Percentiles rank a stretch among this genome's conserved stretches.
Evolutionary conservation across 2,888 invertebrate genomes (phyloP).

Genomic region (Caenorhabditis sp.): DNA sequence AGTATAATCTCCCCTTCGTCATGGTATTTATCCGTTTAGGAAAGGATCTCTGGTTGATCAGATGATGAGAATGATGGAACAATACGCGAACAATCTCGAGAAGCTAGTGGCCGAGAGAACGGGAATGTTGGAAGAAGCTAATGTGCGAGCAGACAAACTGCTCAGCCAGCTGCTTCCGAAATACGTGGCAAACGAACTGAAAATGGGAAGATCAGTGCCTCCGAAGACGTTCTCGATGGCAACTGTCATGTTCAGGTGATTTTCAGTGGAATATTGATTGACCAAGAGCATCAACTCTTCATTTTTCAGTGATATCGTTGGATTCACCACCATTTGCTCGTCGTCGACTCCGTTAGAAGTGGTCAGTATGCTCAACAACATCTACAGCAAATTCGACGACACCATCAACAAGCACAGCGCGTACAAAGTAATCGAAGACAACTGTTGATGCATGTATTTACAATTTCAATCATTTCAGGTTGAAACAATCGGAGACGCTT

Average conservation of each 20-base stretch:
- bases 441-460: neutral
- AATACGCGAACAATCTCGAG: slow-evolving; percentile 79
- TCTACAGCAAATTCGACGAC: slow-evolving; percentile 77
- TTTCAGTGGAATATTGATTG: too few species aligned
- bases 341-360: slow-evolving; percentile 68
- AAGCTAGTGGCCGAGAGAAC: slow-evolving; percentile 78
- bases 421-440: slow-evolving; percentile 66
- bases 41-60: slow-evolving; percentile 71
- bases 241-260: slow-evolving; percentile 74
- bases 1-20: slow-evolving; percentile 1
- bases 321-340: slow-evolving; percentile 72
- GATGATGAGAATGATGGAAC: slow-evolving; percentile 73
- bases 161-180: slow-evolving; percentile 75
- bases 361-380: slow-evolving; percentile 70
- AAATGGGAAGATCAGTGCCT: slow-evolving; percentile 75
- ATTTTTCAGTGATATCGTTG: slow-evolving; percentile 71
- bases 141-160: slow-evolving; percentile 74
- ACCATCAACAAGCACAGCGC: slow-evolving; percentile 71
- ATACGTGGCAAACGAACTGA: slow-evolving; percentile 77
- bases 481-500: slow-evolving; percentile 77
- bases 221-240: slow-evolving; percentile 75
- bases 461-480: slow-evolving; percentile 59
- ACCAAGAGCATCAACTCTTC: too few species aligned
- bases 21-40: slow-evolving; percentile 42
- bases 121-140: slow-evolving; percentile 78